phyloP scores from a whole-genome alignment of 2,113 vertebrate genomes.

The Ciconia boyciana region DNA sequence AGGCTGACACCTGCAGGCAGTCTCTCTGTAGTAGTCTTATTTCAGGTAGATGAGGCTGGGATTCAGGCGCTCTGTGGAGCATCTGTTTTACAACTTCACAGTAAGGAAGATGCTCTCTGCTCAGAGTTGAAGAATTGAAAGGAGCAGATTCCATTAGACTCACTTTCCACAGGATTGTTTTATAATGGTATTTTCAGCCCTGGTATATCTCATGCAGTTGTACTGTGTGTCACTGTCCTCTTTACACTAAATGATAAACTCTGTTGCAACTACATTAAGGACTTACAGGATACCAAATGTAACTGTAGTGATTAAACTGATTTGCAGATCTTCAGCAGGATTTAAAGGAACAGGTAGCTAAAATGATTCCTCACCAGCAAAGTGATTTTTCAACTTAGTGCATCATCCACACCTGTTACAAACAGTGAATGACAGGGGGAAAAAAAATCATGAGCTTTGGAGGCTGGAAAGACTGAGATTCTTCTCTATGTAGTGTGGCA shows the following conservation, averaged over 20 bases:
- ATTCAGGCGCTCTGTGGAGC: rapidly evolving
- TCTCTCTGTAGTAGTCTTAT: rapidly evolving
- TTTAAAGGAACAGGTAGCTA: background rate
- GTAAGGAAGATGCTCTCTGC: background rate
- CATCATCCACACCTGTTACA: background rate
- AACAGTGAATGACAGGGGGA: background rate
- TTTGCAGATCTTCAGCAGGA: background rate
- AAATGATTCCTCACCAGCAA: background rate
- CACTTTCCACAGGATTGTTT: background rate
- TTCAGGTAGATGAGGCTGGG: background rate
- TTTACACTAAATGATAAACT: background rate
- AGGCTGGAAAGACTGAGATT: background rate
- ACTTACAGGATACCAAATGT: background rate
- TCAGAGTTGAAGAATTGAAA: background rate
- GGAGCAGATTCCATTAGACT: background rate
- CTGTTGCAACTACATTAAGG: rapidly evolving
- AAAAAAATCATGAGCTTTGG: background rate
- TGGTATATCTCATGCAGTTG: no score
- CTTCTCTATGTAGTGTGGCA: background rate
- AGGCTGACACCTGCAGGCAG: background rate
- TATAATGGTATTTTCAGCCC: background rate
- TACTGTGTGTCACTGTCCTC: background rate
- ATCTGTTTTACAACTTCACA: rapidly evolving
- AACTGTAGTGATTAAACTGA: background rate
- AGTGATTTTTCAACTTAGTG: background rate